Base-by-base conservation (phyloP, 2,888 invertebrate genomes). In the Tenthredo livida region DNA sequence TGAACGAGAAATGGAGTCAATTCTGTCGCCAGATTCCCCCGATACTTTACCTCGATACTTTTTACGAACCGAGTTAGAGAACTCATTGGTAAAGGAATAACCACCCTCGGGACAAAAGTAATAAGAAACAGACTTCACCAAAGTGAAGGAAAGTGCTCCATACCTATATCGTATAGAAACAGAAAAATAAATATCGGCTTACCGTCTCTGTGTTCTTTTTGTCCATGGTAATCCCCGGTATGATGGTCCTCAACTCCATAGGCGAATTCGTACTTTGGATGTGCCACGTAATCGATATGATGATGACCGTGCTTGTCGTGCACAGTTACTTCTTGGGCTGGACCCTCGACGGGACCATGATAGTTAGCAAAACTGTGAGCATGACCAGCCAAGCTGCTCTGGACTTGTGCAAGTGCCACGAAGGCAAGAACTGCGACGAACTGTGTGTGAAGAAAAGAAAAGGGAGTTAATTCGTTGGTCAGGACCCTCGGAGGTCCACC, bases 191-290 rank as follows among this genome's bases (percentile, higher is more conserved):
- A 25, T 43, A 37, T 54, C 17, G 37, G n/a, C 82, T 29, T 87
- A 92, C 93, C 93, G 84, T 93, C 92, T 85, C 93, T 89, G 83
- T 91, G 90, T 85, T 93, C 93, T 86, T 93, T 92, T 80, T 93
- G 93, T 25, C 92, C 91, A 85, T 93, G 93, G 84, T 90, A 91
- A 88, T 93, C 93, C 37, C 92, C 92, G 58, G 92, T 92, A 84
- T 92, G 91, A 86, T 91, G 91, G 86, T 91, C 91, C 85, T 91
- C 90, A 9, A 91, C 90, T 77, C 91, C 91, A 86, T 91, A 91
- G 5, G 91, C 88, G 83, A 91, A 91, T 72, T 91, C 90, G 86
- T 91, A 91, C 84, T 90, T 90, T 17, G 92, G 91, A 89, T 92
- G 90, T 61, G 91, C 91, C 4, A 90, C 88, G 86, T 91, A 92